These are phyloP conservation scores for Helicoverpa zea DNA, from an alignment of 1,140 invertebrate genomes.

Conservation along the genomic window DNA sequence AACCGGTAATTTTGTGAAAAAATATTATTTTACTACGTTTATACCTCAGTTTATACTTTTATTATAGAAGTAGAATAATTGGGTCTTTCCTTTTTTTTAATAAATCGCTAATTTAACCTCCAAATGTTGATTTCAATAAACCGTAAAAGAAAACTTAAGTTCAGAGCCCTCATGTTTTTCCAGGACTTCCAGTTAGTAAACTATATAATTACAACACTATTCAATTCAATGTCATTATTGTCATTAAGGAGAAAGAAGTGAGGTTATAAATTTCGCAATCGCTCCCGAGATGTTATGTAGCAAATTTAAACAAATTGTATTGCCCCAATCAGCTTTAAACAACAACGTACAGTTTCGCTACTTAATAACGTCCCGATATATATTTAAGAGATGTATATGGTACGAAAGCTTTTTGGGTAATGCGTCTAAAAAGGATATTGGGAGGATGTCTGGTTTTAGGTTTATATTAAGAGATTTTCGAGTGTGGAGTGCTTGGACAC, in stretches of 20 bases:
- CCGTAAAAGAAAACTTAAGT: neutral
- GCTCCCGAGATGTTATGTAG: conserved; percentile 67
- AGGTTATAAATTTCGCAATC: conserved; percentile 75
- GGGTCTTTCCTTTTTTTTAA: too few species aligned
- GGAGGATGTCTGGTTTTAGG: conserved; percentile 57
- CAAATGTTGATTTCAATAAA: too few species aligned
- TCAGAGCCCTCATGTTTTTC: neutral
- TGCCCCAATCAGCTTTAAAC: conserved; percentile 49
- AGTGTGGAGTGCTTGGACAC: conserved; percentile 74
- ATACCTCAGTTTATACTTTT: too few species aligned
- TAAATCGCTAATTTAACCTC: too few species aligned
- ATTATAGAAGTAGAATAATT: too few species aligned
- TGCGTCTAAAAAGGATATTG: conserved; percentile 46
- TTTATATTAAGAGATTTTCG: conserved; percentile 70
- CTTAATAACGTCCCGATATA: conserved; percentile 47
- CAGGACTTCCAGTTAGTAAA: conserved; percentile 25
- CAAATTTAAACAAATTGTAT: conserved; percentile 65
- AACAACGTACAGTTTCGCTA: conserved; percentile 52
- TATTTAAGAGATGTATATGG: conserved; percentile 55
- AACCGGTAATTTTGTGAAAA: too few species aligned
- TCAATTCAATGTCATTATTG: conserved; percentile 13
- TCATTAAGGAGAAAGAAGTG: conserved; percentile 33
- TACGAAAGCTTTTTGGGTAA: conserved; percentile 50
- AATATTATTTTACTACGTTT: too few species aligned
- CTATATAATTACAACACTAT: conserved; percentile 7